These are phyloP conservation scores for Intellagama lesueurii DNA, from an alignment of 2,797 vertebrate species.

Conservation along the genomic window DNA sequence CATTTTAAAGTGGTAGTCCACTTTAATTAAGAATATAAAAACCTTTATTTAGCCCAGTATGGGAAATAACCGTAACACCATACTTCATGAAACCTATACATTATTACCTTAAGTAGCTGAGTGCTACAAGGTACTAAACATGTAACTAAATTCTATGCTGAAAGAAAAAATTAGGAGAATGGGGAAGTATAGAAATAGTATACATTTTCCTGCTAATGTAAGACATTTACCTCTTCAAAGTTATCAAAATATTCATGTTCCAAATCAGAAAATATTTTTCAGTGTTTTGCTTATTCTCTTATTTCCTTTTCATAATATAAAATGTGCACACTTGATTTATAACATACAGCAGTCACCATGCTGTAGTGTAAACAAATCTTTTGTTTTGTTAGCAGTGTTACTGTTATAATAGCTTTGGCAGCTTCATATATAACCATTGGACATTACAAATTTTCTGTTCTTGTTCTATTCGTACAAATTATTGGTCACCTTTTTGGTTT, in stretches of 20 bases:
- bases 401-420: slow-evolving; percentile 40
- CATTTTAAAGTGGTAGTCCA: slow-evolving; percentile 47
- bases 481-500: not conserved
- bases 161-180: slow-evolving; percentile 4
- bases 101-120: slow-evolving; percentile 17
- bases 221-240: not conserved
- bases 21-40: slow-evolving; percentile 34
- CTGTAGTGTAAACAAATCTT: not conserved
- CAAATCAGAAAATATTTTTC: not conserved
- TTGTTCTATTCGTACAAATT: not conserved
- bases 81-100: slow-evolving; percentile 9
- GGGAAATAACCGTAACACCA: slow-evolving; percentile 16
- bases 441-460: not conserved
- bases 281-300: not conserved
- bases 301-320: not conserved
- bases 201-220: slow-evolving; percentile 26
- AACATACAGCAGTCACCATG: slow-evolving; percentile 44
- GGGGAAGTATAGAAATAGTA: slow-evolving; percentile 12
- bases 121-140: slow-evolving; percentile 18
- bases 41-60: slow-evolving; percentile 1
- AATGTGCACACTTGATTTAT: not conserved
- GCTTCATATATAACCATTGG: slow-evolving; percentile 42
- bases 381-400: slow-evolving; percentile 49
- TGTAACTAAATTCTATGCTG: slow-evolving; percentile 19
- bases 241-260: slow-evolving; percentile 25